A percentile compares a stretch with the other conserved stretches of the same genome.
Conservation (phyloP, 2,113 vertebrate species). For the Perognathus longimembris region DNA sequence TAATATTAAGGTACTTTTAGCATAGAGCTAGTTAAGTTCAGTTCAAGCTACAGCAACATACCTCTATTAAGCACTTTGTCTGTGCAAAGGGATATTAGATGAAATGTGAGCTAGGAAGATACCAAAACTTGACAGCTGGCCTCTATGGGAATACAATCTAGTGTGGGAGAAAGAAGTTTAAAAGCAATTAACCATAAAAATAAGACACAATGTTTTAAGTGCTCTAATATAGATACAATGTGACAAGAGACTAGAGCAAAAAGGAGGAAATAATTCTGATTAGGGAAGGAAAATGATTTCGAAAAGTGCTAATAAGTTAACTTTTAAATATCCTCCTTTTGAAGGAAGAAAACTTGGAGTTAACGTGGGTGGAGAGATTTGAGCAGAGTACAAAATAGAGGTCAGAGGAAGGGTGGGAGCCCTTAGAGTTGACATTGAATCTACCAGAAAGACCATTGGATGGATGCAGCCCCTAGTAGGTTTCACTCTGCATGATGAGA, state of each 20-base stretch:
- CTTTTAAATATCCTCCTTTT: neutral
- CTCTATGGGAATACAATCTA: slow-evolving; percentile 12
- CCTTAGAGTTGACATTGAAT: neutral
- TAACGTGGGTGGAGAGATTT: rapidly evolving
- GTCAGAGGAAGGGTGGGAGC: neutral
- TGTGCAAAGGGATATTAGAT: neutral
- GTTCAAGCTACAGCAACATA: slow-evolving; percentile 19
- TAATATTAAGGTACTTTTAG: neutral
- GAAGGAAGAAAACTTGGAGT: neutral
- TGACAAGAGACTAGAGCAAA: neutral
- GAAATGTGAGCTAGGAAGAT: neutral
- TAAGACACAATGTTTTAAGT: slow-evolving; percentile 54
- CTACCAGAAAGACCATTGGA: too few species aligned
- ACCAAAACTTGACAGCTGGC: slow-evolving; percentile 41
- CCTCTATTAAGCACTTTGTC: neutral
- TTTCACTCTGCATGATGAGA: neutral
- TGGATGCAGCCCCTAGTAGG: neutral
- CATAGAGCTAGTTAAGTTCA: slow-evolving; percentile 9
- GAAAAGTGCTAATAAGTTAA: neutral
- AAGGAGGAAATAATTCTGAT: slow-evolving; percentile 31
- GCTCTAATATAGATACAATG: neutral
- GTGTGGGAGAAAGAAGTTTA: slow-evolving; percentile 41
- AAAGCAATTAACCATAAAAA: slow-evolving; percentile 61
- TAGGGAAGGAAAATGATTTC: neutral
- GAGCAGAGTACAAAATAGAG: neutral